A percentile compares a stretch with the other conserved stretches of the same genome.
Conservation (phyloP, 1,140 invertebrate genomes). For the Octopus bimaculoides region DNA sequence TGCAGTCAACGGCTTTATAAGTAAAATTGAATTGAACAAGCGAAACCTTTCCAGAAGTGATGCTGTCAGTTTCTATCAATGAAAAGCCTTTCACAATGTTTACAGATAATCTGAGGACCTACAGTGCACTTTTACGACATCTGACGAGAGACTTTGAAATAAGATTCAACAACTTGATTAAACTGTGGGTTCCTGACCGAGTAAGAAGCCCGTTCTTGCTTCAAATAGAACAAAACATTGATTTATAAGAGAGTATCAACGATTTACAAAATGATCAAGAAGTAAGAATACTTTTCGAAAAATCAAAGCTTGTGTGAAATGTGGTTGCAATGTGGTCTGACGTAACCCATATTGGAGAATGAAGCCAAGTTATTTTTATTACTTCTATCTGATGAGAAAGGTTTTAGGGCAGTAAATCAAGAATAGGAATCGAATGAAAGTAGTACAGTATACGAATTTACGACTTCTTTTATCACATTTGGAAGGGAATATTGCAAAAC, state of each 20-base stretch:
- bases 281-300: not conserved
- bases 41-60: not conserved
- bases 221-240: slow-evolving; percentile 2
- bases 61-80: slow-evolving; percentile 5
- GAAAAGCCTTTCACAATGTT: slow-evolving; percentile 2
- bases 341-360: not conserved
- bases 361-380: not conserved
- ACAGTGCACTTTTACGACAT: not conserved
- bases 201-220: not conserved
- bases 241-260: not conserved
- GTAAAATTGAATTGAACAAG: not conserved
- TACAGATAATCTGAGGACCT: slow-evolving; percentile 7
- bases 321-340: not conserved
- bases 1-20: slow-evolving; percentile 2
- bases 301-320: slow-evolving; percentile 2
- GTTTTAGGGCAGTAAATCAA: not conserved
- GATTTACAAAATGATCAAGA: not conserved
- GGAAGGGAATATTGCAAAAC: not conserved
- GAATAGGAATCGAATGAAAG: not conserved
- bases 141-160: not conserved
- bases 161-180: slow-evolving; percentile 7
- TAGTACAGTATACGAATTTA: not conserved
- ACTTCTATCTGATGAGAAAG: not conserved
- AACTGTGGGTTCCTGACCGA: not conserved
- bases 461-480: slow-evolving; percentile 1